Evolutionary conservation across 2,888 invertebrate genomes (phyloP), one percentile per base, ranked within the genome.

Genomic region (Mythimna ferrago): DNA sequence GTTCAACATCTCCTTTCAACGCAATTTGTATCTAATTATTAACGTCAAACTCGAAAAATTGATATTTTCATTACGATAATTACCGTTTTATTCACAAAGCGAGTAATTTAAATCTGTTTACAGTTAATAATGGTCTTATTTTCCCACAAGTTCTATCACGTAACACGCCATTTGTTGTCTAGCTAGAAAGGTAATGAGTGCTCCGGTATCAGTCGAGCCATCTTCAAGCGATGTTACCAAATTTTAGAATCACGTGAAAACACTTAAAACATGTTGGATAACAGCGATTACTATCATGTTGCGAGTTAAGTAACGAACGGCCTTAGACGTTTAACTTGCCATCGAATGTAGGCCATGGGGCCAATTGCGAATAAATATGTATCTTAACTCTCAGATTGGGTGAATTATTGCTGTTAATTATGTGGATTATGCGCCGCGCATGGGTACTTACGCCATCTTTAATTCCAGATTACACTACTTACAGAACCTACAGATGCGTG

Each of bases 301-400:
- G 57, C 35, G 11, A n/a, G 80, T 80, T 85, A 83, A 78, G 85
- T 85, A 89, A 89, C 82, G 73, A 81, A 82, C 57, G 86, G 84
- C 86, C 89, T 85, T 83, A 84, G 78, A 83, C 81, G 60, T 82
- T 75, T 74, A 78, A 75, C 69, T 75, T 78, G 78, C 74, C 82
- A 85, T 83, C 73, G 67, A 64, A 87, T 85, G 87, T 89, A 83
- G 87, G 88, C 80, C 83, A 88, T 76, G 83, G 83, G 82, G 85
- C 78, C 85, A 85, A 86, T 86, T 85, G 87, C 78, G 53, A 77
- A 78, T 74, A 72, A 76, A 73, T 76, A 74, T 72, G 67, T 68
- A 81, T 74, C 58, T 73, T 72, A 65, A 11, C 38, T 73, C 19
- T 75, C 53, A 65, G 73, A 70, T 84, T 67, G 58, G 58, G 41